Evolutionary conservation across 2,113 vertebrate genomes (phyloP), one percentile per base, ranked within the genome.

Genomic region (Planiliza haematocheilus): DNA sequence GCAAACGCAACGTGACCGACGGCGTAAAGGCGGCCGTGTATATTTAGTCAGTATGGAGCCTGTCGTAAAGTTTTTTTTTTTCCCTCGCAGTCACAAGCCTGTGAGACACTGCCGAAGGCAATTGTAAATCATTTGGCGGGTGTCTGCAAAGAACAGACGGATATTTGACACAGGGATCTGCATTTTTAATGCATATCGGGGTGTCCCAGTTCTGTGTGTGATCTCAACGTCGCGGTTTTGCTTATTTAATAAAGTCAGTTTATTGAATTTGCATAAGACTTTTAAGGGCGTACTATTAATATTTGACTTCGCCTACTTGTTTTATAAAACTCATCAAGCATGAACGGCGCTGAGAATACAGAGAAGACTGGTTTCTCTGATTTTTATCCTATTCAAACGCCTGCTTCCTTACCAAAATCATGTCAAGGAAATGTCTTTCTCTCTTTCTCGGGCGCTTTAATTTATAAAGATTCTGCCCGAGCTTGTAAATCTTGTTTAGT

Each of bases 401-500:
- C 21, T 38, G 61, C 82, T 70, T 76, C 53, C 39, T 16, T 64
- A 56, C 49, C 17, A 37, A 52, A 64, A 18, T 38, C 24, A 16
- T 39, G 67, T 75, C 72, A 73, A 17, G 48, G 73, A 76, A 77
- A 76, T 30, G 65, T n/a, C n/a, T n/a, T n/a, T n/a, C n/a, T n/a
- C n/a, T 36, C 21, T 75, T 70, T 80, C 45, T 64, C 20, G 16
- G 60, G 56, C 45, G 49, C 24, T 38, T 72, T 56, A 39, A 46
- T 36, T 41, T 38, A 57, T 67, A 50, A 70, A 73, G 59, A 53
- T n/a, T 67, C n/a, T 30, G 79, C 41, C 43, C 11, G 7, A 59
- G 53, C 74, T 52, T 45, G 71, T 66, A 57, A 66, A 70, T 74
- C 60, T 55, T 45, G 57, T 82, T 70, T 69, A 80, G 74, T 86